These are phyloP conservation scores for Scophthalmus maximus DNA, from an alignment of 2,113 vertebrate genomes.

Conservation along the genomic window DNA sequence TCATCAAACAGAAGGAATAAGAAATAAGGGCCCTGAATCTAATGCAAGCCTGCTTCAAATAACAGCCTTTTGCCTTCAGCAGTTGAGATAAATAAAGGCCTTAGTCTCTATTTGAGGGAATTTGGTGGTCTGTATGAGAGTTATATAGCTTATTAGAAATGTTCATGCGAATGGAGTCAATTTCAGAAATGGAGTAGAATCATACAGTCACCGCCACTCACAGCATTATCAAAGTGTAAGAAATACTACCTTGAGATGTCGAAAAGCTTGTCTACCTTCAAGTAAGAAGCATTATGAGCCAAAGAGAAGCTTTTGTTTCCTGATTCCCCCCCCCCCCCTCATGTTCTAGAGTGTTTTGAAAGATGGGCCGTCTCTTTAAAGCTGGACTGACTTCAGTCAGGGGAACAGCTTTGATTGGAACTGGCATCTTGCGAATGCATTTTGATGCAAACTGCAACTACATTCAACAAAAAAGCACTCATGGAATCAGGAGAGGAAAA, in stretches of 20 bases:
- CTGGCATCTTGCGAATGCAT: constrained; percentile 18
- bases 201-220: neutral
- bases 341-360: neutral
- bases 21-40: too few species aligned
- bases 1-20: too few species aligned
- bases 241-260: neutral
- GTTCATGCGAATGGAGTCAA: neutral
- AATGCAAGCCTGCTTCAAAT: neutral
- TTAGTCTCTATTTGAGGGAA: too few species aligned
- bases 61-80: too few species aligned
- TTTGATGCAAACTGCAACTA: neutral
- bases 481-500: constrained; percentile 8
- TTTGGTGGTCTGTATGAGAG: too few species aligned
- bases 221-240: neutral
- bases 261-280: neutral
- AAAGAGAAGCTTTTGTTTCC: neutral
- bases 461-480: constrained; percentile 7
- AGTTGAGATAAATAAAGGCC: too few species aligned
- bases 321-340: neutral
- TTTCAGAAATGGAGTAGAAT: neutral
- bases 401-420: neutral
- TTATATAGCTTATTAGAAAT: too few species aligned
- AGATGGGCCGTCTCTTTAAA: neutral
- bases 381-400: constrained; percentile 1
- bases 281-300: neutral